Evolutionary conservation across 2,888 invertebrate species (phyloP).

Genomic region (Germaria angustata): DNA sequence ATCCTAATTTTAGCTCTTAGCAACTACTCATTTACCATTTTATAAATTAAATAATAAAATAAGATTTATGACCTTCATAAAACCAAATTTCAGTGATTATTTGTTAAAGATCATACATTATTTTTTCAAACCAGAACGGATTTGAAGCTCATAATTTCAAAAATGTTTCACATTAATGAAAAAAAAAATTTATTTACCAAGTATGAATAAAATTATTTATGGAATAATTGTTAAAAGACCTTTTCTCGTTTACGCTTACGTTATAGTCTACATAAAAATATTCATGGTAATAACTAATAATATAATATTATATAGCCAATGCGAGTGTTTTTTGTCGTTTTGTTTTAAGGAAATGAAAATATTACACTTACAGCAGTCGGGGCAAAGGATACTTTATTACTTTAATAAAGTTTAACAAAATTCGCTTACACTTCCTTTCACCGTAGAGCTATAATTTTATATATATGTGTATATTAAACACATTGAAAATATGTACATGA

Average conservation of each 20-base stretch:
- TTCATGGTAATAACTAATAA: slow-evolving; percentile 52
- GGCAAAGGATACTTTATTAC: neutral
- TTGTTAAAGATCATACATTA: slow-evolving; percentile 1
- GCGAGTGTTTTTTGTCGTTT: slow-evolving; percentile 48
- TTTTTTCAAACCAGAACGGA: neutral
- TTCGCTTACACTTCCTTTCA: no score
- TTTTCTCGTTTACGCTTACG: slow-evolving; percentile 30
- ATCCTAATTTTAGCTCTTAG: neutral
- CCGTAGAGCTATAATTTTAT: no score
- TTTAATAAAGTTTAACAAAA: no score
- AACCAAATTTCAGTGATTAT: slow-evolving; percentile 16
- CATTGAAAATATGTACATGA: no score
- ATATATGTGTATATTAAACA: no score
- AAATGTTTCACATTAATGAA: neutral
- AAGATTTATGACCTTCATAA: slow-evolving; percentile 29
- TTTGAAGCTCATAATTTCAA: slow-evolving; percentile 23
- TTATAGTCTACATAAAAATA: slow-evolving; percentile 39
- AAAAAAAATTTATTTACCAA: neutral
- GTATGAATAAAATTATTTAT: neutral
- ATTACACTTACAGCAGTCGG: neutral
- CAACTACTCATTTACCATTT: slow-evolving; percentile 47
- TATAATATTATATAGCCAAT: slow-evolving; percentile 26
- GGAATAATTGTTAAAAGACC: slow-evolving; percentile 36
- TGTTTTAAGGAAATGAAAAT: neutral
- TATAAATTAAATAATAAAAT: slow-evolving; percentile 44